Evolutionary conservation across 2,888 invertebrate genomes (phyloP).

Genomic region (Synergus japonicus): DNA sequence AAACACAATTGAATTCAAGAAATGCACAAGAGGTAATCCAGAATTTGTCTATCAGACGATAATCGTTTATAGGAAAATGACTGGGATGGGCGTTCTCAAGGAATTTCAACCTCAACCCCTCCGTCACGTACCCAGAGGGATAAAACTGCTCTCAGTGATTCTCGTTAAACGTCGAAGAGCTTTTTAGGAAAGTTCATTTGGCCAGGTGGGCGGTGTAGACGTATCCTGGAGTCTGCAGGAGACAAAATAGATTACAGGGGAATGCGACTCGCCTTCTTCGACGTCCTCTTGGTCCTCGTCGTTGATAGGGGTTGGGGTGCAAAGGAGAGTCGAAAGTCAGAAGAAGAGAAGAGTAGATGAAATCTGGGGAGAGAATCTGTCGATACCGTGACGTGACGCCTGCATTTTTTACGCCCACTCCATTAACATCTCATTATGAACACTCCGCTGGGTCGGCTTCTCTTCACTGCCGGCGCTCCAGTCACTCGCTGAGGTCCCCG

Average conservation of each 20-base stretch:
- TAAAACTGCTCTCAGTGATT: slow-evolving; percentile 24
- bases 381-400: slow-evolving; percentile 73
- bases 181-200: slow-evolving; percentile 42
- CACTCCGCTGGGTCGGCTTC: slow-evolving; percentile 67
- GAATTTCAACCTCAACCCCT: slow-evolving; percentile 1
- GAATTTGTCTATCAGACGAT: slow-evolving; percentile 39
- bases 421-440: slow-evolving; percentile 77
- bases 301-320: slow-evolving; percentile 37
- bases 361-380: slow-evolving; percentile 62
- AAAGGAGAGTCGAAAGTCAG: slow-evolving; percentile 45
- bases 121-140: slow-evolving; percentile 19
- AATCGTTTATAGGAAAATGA: slow-evolving; percentile 26
- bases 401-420: slow-evolving; percentile 72
- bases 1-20: slow-evolving; percentile 17
- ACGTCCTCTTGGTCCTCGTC: slow-evolving; percentile 49
- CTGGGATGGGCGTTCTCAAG: neutral
- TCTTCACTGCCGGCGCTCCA: slow-evolving; percentile 46
- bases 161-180: slow-evolving; percentile 41
- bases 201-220: slow-evolving; percentile 39
- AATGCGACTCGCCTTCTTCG: slow-evolving; percentile 50
- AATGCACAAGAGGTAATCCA: neutral
- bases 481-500: slow-evolving; percentile 47
- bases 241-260: slow-evolving; percentile 70
- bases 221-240: slow-evolving; percentile 60
- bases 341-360: slow-evolving; percentile 40